Percentiles rank a stretch among this genome's conserved stretches.
Conservation (phyloP, 2,113 vertebrate genomes). For the Lota lota region DNA sequence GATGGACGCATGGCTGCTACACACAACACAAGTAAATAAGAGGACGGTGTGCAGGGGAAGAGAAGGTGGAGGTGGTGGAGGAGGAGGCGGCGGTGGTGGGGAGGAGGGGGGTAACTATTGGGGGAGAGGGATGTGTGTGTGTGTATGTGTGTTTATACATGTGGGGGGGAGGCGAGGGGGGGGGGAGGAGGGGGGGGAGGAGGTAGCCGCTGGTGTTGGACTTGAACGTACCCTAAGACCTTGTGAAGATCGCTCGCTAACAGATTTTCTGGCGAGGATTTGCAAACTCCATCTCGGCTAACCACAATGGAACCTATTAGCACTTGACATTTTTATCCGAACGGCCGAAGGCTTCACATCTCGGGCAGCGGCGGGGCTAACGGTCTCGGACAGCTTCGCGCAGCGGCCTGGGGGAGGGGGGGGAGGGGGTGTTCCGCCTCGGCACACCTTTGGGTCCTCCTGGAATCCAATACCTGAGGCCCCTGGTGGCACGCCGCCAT, state of each 20-base stretch:
- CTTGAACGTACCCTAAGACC: slow-evolving; percentile 62
- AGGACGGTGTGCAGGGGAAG: background rate
- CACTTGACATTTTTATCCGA: slow-evolving; percentile 76
- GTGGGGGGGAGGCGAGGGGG: background rate
- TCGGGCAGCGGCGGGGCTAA: slow-evolving; percentile 53
- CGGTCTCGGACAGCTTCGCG: slow-evolving; percentile 55
- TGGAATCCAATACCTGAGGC: slow-evolving; percentile 78
- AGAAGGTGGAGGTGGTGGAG: background rate
- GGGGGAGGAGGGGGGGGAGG: slow-evolving; percentile 11
- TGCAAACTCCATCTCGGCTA: slow-evolving; percentile 69
- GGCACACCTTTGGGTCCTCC: slow-evolving; percentile 71
- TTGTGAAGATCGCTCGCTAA: slow-evolving; percentile 74
- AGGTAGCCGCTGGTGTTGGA: background rate
- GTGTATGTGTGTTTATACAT: background rate
- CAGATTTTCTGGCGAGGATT: slow-evolving; percentile 71
- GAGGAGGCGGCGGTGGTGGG: slow-evolving; percentile 1
- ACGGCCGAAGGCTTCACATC: slow-evolving; percentile 68
- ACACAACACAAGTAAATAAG: slow-evolving; percentile 15
- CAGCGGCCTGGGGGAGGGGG: slow-evolving; percentile 28
- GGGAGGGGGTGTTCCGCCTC: background rate
- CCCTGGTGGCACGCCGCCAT: slow-evolving; percentile 52
- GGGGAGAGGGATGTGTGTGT: background rate
- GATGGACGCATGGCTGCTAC: slow-evolving; percentile 16
- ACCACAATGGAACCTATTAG: slow-evolving; percentile 82
- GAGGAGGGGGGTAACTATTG: slow-evolving; percentile 6